Conservation (phyloP, 2,113 vertebrate species). For the Notothenia coriiceps region DNA sequence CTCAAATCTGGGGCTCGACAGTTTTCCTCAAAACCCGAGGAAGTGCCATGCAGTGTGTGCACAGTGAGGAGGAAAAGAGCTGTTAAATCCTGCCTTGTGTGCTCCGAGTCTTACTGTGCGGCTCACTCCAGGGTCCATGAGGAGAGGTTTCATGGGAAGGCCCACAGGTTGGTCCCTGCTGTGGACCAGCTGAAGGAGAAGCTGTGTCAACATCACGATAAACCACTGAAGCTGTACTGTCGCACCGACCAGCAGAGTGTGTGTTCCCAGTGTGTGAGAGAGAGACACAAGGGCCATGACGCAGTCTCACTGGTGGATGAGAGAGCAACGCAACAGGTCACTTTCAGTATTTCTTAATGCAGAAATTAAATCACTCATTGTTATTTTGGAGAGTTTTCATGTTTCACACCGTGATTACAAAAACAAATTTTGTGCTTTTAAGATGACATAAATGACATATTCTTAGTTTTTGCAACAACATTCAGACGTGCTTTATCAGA, state of each 20-base stretch:
- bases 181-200: slow-evolving; percentile 63
- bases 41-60: slow-evolving; percentile 88
- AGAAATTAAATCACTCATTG: neutral
- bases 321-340: slow-evolving; percentile 76
- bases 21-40: slow-evolving; percentile 62
- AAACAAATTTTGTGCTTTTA: too few species aligned
- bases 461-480: neutral
- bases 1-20: slow-evolving; percentile 38
- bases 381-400: neutral
- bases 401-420: too few species aligned
- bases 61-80: slow-evolving; percentile 88
- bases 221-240: slow-evolving; percentile 79
- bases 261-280: slow-evolving; percentile 81
- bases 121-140: slow-evolving; percentile 91
- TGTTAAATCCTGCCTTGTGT: slow-evolving; percentile 90
- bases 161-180: slow-evolving; percentile 86
- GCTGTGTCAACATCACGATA: slow-evolving; percentile 78
- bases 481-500: neutral
- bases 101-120: slow-evolving; percentile 91
- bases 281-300: slow-evolving; percentile 80
- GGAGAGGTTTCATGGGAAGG: slow-evolving; percentile 84
- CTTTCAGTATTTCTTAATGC: neutral
- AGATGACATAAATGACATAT: too few species aligned
- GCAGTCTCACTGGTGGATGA: slow-evolving; percentile 60
- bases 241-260: slow-evolving; percentile 78